Conservation (phyloP, 2,888 invertebrate genomes). For the Micoletzkya japonica region DNA sequence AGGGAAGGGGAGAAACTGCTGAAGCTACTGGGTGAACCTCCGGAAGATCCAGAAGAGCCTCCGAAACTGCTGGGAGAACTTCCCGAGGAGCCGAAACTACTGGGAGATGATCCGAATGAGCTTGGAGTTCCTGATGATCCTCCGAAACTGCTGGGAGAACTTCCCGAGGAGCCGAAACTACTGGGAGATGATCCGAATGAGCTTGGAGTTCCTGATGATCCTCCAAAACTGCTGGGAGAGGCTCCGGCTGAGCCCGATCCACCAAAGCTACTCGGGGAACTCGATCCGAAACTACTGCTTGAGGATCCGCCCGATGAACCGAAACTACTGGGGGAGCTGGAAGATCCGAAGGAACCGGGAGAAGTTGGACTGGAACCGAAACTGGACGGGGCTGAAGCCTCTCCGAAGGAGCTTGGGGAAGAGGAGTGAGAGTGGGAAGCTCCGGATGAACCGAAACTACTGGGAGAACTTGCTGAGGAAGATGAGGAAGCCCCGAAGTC, state of each 20-base stretch:
- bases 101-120: not conserved
- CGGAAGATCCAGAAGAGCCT: not conserved
- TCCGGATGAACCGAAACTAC: slow-evolving; percentile 2
- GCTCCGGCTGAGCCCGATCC: no score
- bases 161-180: not conserved
- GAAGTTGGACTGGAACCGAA: not conserved
- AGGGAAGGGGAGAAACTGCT: no score
- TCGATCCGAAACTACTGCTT: not conserved
- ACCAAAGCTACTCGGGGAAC: not conserved
- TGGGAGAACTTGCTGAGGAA: not conserved
- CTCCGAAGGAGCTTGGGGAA: slow-evolving; percentile 1
- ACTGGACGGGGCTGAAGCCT: not conserved
- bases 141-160: no score
- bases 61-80: not conserved
- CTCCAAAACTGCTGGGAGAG: not conserved
- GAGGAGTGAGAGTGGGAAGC: not conserved
- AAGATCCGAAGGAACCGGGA: not conserved
- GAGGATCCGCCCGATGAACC: not conserved
- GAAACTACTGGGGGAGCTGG: not conserved
- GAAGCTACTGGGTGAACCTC: not conserved
- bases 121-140: no score
- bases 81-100: not conserved
- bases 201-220: not conserved
- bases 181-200: not conserved
- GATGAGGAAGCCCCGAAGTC: not conserved